Percentiles rank a stretch among this genome's conserved stretches.
Evolutionary conservation across 2,797 vertebrate species (phyloP).

Genomic region (Hippocampus kuda): DNA sequence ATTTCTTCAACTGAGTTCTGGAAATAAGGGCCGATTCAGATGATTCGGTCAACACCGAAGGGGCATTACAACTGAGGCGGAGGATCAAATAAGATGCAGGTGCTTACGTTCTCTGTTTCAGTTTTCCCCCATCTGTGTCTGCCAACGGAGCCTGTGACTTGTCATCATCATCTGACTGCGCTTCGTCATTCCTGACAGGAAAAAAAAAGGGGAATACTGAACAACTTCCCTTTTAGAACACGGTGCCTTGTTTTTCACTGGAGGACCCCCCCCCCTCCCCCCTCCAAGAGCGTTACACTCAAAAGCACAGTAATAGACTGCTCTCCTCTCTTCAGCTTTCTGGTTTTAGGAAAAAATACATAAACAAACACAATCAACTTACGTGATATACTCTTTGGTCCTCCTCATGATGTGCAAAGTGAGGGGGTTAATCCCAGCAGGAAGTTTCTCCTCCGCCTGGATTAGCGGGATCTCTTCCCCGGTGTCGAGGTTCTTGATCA

Average conservation of each 20-base stretch:
- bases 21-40: neutral
- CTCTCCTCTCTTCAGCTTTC: no score
- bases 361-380: conserved; percentile 34
- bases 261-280: no score
- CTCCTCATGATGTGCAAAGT: conserved; percentile 98
- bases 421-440: conserved; percentile 93
- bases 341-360: neutral
- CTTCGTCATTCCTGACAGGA: conserved; percentile 79
- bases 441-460: conserved; percentile 94
- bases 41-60: neutral
- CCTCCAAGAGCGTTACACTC: no score
- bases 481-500: conserved; percentile 99
- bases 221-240: neutral
- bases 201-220: conserved; percentile 2
- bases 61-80: neutral
- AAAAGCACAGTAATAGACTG: no score
- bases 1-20: conserved; percentile 94
- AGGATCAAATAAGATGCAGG: neutral
- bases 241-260: neutral
- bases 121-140: conserved; percentile 88
- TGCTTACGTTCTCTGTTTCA: conserved; percentile 96
- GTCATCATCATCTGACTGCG: conserved; percentile 96
- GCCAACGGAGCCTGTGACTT: conserved; percentile 78
- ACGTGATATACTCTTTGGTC: conserved; percentile 98
- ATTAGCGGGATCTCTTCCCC: conserved; percentile 98